Conservation (phyloP, 1,140 invertebrate genomes). For the Ylistrum balloti region DNA sequence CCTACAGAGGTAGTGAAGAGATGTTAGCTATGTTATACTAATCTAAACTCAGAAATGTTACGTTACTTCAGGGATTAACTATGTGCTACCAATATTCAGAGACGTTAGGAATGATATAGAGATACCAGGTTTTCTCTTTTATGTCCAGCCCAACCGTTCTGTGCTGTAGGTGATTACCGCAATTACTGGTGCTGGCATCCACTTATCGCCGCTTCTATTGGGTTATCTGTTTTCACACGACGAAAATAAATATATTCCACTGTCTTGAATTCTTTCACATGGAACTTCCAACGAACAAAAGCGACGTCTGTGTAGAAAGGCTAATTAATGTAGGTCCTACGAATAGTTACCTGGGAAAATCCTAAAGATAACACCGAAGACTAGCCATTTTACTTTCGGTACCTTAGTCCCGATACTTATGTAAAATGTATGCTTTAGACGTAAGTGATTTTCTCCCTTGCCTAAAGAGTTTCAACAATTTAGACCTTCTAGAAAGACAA, state of each 20-base stretch:
- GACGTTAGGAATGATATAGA: no score
- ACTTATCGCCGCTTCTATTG: not conserved
- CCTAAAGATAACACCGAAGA: not conserved
- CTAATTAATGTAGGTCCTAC: not conserved
- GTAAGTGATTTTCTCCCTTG: no score
- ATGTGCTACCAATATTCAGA: no score
- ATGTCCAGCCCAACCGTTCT: not conserved
- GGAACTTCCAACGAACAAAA: not conserved
- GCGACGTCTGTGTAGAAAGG: not conserved
- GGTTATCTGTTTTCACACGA: conserved; percentile 37
- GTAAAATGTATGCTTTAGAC: no score
- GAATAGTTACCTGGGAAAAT: not conserved
- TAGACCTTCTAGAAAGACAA: no score
- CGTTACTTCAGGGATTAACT: no score
- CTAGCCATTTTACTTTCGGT: not conserved
- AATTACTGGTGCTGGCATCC: not conserved
- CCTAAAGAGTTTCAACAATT: no score
- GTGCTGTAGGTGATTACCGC: conserved; percentile 1
- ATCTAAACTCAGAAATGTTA: no score
- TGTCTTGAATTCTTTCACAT: conserved; percentile 29
- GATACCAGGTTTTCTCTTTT: no score
- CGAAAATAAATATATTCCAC: conserved; percentile 3
- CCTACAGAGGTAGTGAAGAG: no score
- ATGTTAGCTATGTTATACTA: no score
- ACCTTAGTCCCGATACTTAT: not conserved